Percentiles rank a stretch among this genome's conserved stretches.
These are phyloP conservation scores for Brachyopa scutellaris DNA, from an alignment of 2,888 invertebrate species.

Conservation along the genomic window DNA sequence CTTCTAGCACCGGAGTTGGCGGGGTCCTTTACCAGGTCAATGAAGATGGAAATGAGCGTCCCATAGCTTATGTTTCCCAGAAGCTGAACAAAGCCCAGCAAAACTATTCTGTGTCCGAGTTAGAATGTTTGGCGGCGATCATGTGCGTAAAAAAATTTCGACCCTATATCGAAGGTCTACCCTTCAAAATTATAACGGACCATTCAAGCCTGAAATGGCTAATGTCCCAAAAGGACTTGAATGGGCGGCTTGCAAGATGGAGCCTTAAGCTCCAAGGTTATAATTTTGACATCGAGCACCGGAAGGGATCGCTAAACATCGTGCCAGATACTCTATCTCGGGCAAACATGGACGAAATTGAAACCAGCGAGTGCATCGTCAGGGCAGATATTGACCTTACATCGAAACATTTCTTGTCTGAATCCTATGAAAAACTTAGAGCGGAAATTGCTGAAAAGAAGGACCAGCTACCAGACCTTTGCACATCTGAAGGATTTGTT, in stretches of 20 bases:
- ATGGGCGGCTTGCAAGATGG: background rate
- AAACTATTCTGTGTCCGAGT: conserved; percentile 36
- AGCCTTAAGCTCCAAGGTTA: background rate
- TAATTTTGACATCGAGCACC: background rate
- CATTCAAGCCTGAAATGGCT: background rate
- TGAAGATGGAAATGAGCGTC: conserved; percentile 32
- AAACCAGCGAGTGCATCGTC: too few relatives aligned
- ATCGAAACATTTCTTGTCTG: too few relatives aligned
- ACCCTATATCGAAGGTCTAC: conserved; percentile 26
- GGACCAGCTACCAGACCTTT: too few relatives aligned
- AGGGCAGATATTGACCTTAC: too few relatives aligned
- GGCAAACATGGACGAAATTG: background rate
- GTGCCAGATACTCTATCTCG: conserved; percentile 17
- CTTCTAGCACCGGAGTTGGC: conserved; percentile 36
- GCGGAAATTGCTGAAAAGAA: too few relatives aligned
- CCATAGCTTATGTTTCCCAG: conserved; percentile 50
- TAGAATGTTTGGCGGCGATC: conserved; percentile 4
- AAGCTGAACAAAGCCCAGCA: conserved; percentile 55
- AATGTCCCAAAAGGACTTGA: background rate
- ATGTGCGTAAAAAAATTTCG: conserved; percentile 34
- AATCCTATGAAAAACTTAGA: too few relatives aligned
- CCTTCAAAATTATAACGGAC: background rate
- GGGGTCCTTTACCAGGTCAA: conserved; percentile 38
- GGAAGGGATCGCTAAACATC: background rate
- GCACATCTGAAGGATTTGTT: too few relatives aligned